Conservation (phyloP, 2,797 vertebrate species). For the Delichon dasypus region DNA sequence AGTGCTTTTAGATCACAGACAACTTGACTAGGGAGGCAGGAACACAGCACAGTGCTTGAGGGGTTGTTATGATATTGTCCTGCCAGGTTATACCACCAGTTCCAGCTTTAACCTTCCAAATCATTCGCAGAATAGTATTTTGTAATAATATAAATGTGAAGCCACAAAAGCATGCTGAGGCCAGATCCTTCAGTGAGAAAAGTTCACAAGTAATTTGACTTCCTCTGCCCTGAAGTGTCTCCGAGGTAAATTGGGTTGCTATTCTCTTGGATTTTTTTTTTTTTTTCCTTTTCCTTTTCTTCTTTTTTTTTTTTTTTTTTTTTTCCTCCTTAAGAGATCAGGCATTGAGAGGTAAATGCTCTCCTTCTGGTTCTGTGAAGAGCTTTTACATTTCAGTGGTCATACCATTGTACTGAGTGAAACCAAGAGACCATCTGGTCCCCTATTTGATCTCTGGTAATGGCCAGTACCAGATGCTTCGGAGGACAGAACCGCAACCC, state of each 20-base stretch:
- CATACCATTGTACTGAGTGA: slow-evolving; percentile 53
- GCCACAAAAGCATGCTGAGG: not conserved
- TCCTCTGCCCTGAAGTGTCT: not conserved
- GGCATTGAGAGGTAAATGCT: slow-evolving; percentile 60
- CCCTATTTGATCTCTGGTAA: slow-evolving; percentile 61
- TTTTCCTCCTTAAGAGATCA: not conserved
- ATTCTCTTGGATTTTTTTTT: not conserved
- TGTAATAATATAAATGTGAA: not conserved
- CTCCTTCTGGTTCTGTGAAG: slow-evolving; percentile 57
- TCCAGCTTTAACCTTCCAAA: not conserved
- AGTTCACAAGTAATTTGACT: not conserved
- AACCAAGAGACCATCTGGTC: slow-evolving; percentile 64
- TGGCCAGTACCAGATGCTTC: slow-evolving; percentile 62
- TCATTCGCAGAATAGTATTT: not conserved
- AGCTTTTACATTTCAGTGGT: slow-evolving; percentile 55
- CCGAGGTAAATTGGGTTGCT: not conserved
- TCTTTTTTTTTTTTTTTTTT: no score
- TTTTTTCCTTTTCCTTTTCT: accelerated
- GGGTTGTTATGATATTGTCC: accelerated
- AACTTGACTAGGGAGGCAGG: not conserved
- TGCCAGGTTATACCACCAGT: not conserved
- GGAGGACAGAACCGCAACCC: slow-evolving; percentile 15
- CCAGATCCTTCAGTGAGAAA: not conserved
- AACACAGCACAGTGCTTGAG: not conserved
- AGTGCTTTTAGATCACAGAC: not conserved